phyloP scores from a whole-genome alignment of 2,888 invertebrate species.

The Morpho achilles region DNA sequence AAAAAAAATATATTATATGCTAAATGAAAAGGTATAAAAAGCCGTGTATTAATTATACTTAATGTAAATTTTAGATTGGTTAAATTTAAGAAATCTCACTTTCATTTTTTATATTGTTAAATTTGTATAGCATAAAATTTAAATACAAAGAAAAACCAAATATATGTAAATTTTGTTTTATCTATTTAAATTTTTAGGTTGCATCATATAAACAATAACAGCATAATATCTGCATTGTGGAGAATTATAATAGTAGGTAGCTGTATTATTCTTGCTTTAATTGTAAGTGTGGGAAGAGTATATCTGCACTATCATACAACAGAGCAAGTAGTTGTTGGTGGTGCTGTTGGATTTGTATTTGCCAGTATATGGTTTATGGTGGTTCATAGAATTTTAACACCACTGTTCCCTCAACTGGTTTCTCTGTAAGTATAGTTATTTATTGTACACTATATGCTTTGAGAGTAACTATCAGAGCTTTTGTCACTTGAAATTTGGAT shows the following conservation, averaged over 20 bases:
- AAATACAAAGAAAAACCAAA: not conserved
- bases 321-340: constrained; percentile 89
- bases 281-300: constrained; percentile 85
- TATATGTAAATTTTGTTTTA: not conserved
- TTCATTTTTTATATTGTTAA: too few species aligned
- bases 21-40: too few species aligned
- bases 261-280: constrained; percentile 77
- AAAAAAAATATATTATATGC: too few species aligned
- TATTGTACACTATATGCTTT: not conserved
- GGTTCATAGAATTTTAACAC: constrained; percentile 89
- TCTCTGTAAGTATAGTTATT: constrained; percentile 83
- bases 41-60: too few species aligned
- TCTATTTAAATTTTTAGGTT: constrained; percentile 73
- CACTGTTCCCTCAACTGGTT: constrained; percentile 90
- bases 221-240: constrained; percentile 87
- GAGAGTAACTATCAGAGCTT: too few species aligned
- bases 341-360: constrained; percentile 84
- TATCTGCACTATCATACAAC: constrained; percentile 93
- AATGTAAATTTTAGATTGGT: too few species aligned
- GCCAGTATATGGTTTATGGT: constrained; percentile 90
- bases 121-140: too few species aligned
- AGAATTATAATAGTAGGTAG: constrained; percentile 82
- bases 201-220: constrained; percentile 89
- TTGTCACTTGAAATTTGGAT: not conserved
- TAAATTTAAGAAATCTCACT: too few species aligned